A percentile compares a stretch with the other conserved stretches of the same genome.
Conservation (phyloP, 2,113 vertebrate species). For the Stomatorhinus ivindoensis region DNA sequence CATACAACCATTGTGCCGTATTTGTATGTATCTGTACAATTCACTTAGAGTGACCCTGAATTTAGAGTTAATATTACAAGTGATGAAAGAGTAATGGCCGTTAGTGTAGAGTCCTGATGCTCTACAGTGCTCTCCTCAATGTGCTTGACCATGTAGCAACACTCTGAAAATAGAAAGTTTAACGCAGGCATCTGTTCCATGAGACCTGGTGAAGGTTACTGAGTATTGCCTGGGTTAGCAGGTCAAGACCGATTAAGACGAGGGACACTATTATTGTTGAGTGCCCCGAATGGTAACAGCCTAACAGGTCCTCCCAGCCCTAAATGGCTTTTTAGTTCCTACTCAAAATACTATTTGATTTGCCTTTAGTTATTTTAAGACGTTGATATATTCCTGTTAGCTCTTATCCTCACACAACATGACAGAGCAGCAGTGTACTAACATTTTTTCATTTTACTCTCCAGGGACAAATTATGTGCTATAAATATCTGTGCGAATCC, state of each 20-base stretch:
- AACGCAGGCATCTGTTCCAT: constrained; percentile 8
- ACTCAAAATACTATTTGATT: background rate
- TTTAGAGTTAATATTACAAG: constrained; percentile 10
- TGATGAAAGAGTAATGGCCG: constrained; percentile 10
- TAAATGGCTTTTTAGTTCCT: background rate
- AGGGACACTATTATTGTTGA: background rate
- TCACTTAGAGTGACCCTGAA: background rate
- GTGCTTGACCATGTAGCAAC: constrained; percentile 13
- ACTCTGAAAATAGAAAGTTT: constrained; percentile 27
- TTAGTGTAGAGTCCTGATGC: constrained; percentile 24
- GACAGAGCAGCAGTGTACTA: background rate
- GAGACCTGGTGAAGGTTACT: constrained; percentile 30
- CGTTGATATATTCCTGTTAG: background rate
- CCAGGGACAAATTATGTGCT: constrained; percentile 1
- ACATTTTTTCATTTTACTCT: background rate
- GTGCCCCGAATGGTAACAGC: background rate
- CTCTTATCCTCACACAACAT: background rate
- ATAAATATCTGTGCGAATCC: background rate
- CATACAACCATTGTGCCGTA: no score
- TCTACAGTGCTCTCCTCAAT: constrained; percentile 3
- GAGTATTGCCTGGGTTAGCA: constrained; percentile 17
- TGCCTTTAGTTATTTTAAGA: background rate
- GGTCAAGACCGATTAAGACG: constrained; percentile 11
- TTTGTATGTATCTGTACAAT: background rate
- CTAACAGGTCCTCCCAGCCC: background rate